Evolutionary conservation across 2,797 vertebrate genomes (phyloP).

Genomic region (Aythya fuligula): DNA sequence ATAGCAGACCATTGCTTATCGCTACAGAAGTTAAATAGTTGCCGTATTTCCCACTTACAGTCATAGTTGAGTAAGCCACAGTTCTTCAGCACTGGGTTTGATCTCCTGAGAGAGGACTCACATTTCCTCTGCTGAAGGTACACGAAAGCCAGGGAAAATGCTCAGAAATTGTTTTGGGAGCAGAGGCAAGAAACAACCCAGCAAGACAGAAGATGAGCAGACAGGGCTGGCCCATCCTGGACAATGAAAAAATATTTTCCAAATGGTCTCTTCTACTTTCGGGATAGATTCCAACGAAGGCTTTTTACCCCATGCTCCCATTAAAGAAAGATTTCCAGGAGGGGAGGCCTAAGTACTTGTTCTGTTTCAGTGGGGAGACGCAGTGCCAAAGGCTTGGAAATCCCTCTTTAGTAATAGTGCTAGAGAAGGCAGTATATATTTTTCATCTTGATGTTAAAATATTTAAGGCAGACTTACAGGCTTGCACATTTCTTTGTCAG

Average conservation of each 20-base stretch:
- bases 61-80: neutral
- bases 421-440: slow-evolving; percentile 29
- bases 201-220: slow-evolving; percentile 55
- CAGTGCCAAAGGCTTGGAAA: slow-evolving; percentile 66
- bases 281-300: neutral
- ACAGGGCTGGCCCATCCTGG: neutral
- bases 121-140: neutral
- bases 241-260: slow-evolving; percentile 66
- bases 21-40: neutral
- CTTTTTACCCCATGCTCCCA: slow-evolving; percentile 24
- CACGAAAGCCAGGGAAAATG: slow-evolving; percentile 37
- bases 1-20: neutral
- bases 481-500: slow-evolving; percentile 93
- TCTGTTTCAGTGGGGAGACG: slow-evolving; percentile 29
- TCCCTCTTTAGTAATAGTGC: slow-evolving; percentile 55
- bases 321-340: slow-evolving; percentile 63
- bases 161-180: slow-evolving; percentile 34
- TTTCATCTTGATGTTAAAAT: slow-evolving; percentile 45
- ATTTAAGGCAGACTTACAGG: slow-evolving; percentile 86
- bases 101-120: slow-evolving; percentile 25
- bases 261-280: slow-evolving; percentile 45
- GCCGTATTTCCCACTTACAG: neutral
- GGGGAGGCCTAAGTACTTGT: slow-evolving; percentile 49
- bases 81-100: neutral
- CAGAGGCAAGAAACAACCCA: slow-evolving; percentile 25